Percentiles rank a stretch among this genome's conserved stretches.
Evolutionary conservation across 2,888 invertebrate genomes (phyloP).

Genomic region (Drosophila niveifrons): DNA sequence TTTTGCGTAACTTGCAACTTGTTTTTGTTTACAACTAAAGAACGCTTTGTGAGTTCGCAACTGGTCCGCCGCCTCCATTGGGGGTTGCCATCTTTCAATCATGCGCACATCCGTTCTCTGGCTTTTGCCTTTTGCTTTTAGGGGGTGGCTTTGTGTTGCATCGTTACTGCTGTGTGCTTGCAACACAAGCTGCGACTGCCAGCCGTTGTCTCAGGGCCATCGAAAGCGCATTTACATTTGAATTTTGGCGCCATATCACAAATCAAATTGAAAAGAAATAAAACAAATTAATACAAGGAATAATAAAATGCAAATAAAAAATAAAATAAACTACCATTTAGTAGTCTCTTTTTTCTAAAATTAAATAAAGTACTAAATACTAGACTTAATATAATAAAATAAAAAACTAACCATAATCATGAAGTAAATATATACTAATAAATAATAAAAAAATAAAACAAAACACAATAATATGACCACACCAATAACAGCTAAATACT

Average conservation of each 20-base stretch:
- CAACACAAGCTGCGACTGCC: conserved; percentile 7
- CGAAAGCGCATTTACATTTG: conserved; percentile 14
- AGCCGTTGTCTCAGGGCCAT: background rate
- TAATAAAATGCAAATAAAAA: background rate
- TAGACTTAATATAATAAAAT: too few relatives aligned
- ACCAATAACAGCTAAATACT: too few relatives aligned
- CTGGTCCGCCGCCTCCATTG: conserved; percentile 19
- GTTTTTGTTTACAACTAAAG: conserved; percentile 75
- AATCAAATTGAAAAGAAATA: background rate
- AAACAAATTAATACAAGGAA: background rate
- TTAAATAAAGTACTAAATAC: too few relatives aligned
- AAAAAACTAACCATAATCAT: too few relatives aligned
- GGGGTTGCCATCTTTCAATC: conserved; percentile 50
- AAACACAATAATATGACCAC: too few relatives aligned
- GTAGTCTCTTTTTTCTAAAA: too few relatives aligned
- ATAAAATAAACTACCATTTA: too few relatives aligned
- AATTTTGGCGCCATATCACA: conserved; percentile 34
- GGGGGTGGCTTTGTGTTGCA: conserved; percentile 19
- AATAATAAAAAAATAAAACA: too few relatives aligned
- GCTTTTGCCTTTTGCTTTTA: background rate
- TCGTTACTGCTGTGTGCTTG: conserved; percentile 14
- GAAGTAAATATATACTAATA: too few relatives aligned
- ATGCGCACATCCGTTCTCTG: conserved; percentile 29
- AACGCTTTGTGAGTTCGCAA: conserved; percentile 30
- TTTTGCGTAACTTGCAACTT: conserved; percentile 55